Evolutionary conservation across 2,797 vertebrate genomes (phyloP), one percentile per base, ranked within the genome.

Genomic region (Urocyon cinereoargenteus): DNA sequence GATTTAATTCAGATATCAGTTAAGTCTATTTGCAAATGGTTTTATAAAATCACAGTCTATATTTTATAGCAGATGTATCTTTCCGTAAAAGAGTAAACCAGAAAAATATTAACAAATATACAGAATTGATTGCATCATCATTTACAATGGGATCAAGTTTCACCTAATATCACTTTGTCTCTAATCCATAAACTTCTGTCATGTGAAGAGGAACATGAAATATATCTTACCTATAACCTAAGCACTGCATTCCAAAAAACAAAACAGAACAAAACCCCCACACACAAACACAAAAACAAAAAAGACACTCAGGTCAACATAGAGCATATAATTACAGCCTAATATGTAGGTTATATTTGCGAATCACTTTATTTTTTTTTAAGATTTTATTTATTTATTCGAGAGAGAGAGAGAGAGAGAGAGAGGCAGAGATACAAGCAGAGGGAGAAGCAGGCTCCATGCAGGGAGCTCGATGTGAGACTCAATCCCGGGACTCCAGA

Each of bases 1-100:
- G 19, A 72, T 36, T 73, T 68, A 90, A 94, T n/a, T 86, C 49
- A 66, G 21, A 91, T 21, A 94, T 21, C 18, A 66, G 11, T 81
- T 45, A 81, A 81, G 24, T 83, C n/a, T 68, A 77, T 77, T 53
- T 34, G 21, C 22, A 31, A 14, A 40, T 10, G 16, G 59, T 55
- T 86, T 94, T 81, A 86, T 6, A 94, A 82, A 91, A 94, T 55
- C 26, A 57, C 28, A 75, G 36, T n/a, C 75, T 94, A 18, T 51
- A 87, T 28, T 68, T 75, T 62, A 51, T 61, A 85, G 21, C 68
- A 24, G 15, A 61, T 22, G 1, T 57, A 73, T 51, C 40, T 82
- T 87, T 87, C 68, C 22, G 61, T 86, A 59, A 85, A 85, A 73
- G 22, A 90, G n/a, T 61, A 86, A 89, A 79, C 7, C 73, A 91